These are phyloP conservation scores for Cotesia glomerata DNA, from an alignment of 1,140 invertebrate genomes.

Conservation along the genomic window DNA sequence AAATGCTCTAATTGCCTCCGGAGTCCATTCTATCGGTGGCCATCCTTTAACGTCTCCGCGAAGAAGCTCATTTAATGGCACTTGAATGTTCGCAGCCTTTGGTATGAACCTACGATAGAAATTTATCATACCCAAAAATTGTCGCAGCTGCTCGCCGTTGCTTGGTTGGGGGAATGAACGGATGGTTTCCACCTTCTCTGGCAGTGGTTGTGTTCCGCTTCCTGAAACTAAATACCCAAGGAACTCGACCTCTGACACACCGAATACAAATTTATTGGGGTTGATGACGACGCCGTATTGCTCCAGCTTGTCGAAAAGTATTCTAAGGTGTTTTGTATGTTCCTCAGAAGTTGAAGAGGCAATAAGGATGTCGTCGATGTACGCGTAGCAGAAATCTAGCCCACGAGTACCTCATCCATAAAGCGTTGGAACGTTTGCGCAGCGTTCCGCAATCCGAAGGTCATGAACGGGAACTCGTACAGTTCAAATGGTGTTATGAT, in stretches of 20 bases:
- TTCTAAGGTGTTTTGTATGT: slow-evolving; percentile 39
- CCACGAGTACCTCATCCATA: slow-evolving; percentile 55
- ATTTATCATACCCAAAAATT: slow-evolving; percentile 43
- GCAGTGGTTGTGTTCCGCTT: slow-evolving; percentile 30
- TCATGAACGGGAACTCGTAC: slow-evolving; percentile 50
- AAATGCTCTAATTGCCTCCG: slow-evolving; percentile 34
- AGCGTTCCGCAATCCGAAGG: slow-evolving; percentile 51
- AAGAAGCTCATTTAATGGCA: slow-evolving; percentile 35
- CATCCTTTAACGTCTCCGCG: slow-evolving; percentile 35
- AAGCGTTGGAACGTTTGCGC: slow-evolving; percentile 53
- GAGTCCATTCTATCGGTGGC: slow-evolving; percentile 25
- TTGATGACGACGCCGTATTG: slow-evolving; percentile 45
- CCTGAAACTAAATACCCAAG: too few relatives aligned
- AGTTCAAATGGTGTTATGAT: slow-evolving; percentile 38
- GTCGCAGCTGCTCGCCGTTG: slow-evolving; percentile 35
- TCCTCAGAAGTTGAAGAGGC: slow-evolving; percentile 39
- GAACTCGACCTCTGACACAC: too few relatives aligned
- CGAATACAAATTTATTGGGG: slow-evolving; percentile 44
- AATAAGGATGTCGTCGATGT: slow-evolving; percentile 52
- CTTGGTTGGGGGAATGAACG: slow-evolving; percentile 31
- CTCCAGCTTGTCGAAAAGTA: slow-evolving; percentile 39
- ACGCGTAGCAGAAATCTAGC: slow-evolving; percentile 43
- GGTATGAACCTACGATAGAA: slow-evolving; percentile 40
- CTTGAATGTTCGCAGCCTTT: slow-evolving; percentile 33
- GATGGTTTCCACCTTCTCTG: slow-evolving; percentile 43